Base-by-base conservation (phyloP, 2,797 vertebrate species). In the Peromyscus eremicus region DNA sequence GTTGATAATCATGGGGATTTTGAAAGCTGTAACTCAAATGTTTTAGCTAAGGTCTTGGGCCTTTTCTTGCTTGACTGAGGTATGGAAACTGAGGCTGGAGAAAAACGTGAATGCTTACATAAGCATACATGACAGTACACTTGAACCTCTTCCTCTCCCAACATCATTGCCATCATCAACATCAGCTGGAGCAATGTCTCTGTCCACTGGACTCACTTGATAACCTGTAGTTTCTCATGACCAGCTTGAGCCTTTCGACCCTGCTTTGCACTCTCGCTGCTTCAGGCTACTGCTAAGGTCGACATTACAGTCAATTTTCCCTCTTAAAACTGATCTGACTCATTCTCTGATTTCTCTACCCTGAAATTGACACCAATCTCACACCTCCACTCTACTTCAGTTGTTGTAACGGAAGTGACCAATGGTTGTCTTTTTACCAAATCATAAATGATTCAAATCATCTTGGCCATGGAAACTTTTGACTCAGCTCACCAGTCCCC, bases 351-450 rank as follows among this genome's bases (percentile, higher is more conserved):
- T 49, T 57, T 49, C 46, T 55, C 19, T 76, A 43, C 12, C 92
- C 40, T n/a, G 29, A 40, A 84, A 93, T 16, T 43, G 80, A 29
- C 3, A n/a, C 27, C 71, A 66, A 80, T 80, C 21, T 29, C 57
- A 55, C 14, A 25, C 2, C 43, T 70, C 27, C 14, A 60, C 1
- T 71, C 46, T 34, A 73, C 52, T 84, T 91, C 79, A 75, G 49
- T 34, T 43, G 7, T 55, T 76, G n/a, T 75, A 64, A 70, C 3
- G 10, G 14, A 90, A 37, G 4, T 83, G 25, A 57, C 27, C 5
- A 43, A 32, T 52, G 57, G 82, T 37, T 73, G n/a, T 92, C 62
- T 64, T 49, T 86, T 68, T 73, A 86, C 46, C 84, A 84, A 95
- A 70, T 32, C 11, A 79, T 3, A 52, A 49, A 32, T 52, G 21